These are phyloP conservation scores for Python bivittatus DNA, from an alignment of 2,113 vertebrate genomes.

Conservation along the genomic window DNA sequence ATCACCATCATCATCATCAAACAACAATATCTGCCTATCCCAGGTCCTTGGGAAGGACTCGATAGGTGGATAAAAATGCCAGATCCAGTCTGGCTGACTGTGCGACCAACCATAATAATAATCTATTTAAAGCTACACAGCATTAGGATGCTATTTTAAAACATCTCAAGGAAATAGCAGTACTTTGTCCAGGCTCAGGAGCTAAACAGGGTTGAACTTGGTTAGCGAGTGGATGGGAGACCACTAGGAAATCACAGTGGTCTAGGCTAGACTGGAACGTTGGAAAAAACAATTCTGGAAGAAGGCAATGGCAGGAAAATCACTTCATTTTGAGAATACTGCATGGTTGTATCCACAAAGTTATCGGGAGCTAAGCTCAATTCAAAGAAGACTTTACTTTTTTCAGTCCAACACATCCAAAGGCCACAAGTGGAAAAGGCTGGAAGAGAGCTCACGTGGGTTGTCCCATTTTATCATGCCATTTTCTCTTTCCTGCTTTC, in stretches of 20 bases:
- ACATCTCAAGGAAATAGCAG: background rate
- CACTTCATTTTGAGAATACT: background rate
- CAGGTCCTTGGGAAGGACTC: too few species aligned
- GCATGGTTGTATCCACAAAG: background rate
- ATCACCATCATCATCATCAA: too few species aligned
- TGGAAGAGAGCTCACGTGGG: background rate
- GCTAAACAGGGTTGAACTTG: background rate
- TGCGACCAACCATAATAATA: too few species aligned
- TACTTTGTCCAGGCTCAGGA: background rate
- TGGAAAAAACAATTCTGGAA: background rate
- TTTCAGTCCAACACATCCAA: background rate
- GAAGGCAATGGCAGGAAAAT: background rate
- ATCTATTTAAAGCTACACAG: background rate
- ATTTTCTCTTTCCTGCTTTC: conserved; percentile 16
- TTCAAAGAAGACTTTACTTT: background rate
- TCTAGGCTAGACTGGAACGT: background rate
- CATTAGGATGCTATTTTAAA: background rate
- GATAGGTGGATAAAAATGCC: too few species aligned
- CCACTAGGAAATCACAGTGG: background rate
- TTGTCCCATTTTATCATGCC: background rate
- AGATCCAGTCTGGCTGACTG: too few species aligned
- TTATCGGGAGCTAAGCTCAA: background rate
- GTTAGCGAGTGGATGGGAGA: background rate
- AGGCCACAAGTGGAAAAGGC: background rate
- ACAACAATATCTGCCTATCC: too few species aligned